Percentiles rank a stretch among this genome's conserved stretches.
phyloP scores from a whole-genome alignment of 2,797 vertebrate genomes.

The Bradypodion pumilum region DNA sequence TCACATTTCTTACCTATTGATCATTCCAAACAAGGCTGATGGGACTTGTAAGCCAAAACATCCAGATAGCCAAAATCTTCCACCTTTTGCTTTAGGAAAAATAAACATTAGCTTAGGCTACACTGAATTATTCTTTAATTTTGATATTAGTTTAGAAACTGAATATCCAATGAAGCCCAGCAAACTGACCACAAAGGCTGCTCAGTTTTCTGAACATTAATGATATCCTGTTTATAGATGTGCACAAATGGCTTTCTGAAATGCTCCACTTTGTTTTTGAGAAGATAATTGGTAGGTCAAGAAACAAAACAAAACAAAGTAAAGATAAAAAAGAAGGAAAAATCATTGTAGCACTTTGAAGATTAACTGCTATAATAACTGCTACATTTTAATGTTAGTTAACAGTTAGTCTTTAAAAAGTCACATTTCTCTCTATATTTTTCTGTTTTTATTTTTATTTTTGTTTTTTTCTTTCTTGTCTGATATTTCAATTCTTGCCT shows the following conservation, averaged over 20 bases:
- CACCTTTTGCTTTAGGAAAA: not conserved
- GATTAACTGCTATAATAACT: no score
- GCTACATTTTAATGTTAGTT: no score
- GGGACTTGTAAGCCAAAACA: not conserved
- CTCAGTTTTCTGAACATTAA: not conserved
- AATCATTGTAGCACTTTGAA: no score
- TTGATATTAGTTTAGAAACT: not conserved
- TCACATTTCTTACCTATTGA: not conserved
- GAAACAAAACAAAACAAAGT: no score
- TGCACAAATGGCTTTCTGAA: not conserved
- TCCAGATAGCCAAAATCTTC: not conserved
- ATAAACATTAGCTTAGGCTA: not conserved
- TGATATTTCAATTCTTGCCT: no score
- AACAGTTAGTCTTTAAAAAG: no score
- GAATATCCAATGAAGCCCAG: not conserved
- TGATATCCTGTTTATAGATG: no score
- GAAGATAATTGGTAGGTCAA: no score
- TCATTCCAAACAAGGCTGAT: not conserved
- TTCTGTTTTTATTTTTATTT: no score
- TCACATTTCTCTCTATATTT: no score
- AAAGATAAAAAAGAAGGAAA: no score
- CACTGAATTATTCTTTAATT: not conserved
- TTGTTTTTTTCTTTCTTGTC: no score
- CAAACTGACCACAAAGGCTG: not conserved
- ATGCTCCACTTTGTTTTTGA: not conserved